Evolutionary conservation across 1,140 invertebrate species (phyloP).

Genomic region (Anadara kagoshimensis): DNA sequence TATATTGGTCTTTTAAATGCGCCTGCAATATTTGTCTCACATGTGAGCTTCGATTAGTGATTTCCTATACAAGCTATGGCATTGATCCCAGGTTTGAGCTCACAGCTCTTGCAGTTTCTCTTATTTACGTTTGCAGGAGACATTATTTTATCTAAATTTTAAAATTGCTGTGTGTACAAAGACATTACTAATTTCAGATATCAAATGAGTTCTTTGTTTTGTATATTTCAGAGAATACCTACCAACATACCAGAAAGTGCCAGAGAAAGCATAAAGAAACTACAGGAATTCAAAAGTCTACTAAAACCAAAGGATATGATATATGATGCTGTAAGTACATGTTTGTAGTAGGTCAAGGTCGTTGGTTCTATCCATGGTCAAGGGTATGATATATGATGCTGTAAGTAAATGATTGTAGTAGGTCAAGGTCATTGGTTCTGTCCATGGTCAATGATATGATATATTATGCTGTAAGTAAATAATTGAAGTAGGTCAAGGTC

Average conservation of each 20-base stretch:
- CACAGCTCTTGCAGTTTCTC: too few species aligned
- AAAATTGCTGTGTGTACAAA: too few species aligned
- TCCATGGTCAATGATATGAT: slow-evolving; percentile 35
- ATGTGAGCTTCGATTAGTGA: too few species aligned
- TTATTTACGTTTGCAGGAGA: too few species aligned
- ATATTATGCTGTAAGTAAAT: slow-evolving; percentile 30
- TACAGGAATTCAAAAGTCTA: slow-evolving; percentile 32
- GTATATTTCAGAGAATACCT: not conserved
- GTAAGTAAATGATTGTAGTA: not conserved
- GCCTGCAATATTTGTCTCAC: too few species aligned
- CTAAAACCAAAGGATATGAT: slow-evolving; percentile 36
- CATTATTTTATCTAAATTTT: too few species aligned
- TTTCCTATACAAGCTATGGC: too few species aligned
- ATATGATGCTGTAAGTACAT: slow-evolving; percentile 32
- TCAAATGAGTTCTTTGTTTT: not conserved
- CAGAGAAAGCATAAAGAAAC: slow-evolving; percentile 30
- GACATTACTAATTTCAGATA: not conserved
- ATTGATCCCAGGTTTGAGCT: too few species aligned
- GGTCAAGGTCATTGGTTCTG: not conserved
- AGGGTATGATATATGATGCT: too few species aligned
- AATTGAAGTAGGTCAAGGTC: not conserved
- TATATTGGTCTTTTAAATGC: too few species aligned
- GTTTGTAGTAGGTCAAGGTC: not conserved
- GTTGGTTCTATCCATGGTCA: not conserved
- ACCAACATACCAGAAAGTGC: slow-evolving; percentile 28